Evolutionary conservation across 2,888 invertebrate species (phyloP).

Genomic region (Aphrophora alni): DNA sequence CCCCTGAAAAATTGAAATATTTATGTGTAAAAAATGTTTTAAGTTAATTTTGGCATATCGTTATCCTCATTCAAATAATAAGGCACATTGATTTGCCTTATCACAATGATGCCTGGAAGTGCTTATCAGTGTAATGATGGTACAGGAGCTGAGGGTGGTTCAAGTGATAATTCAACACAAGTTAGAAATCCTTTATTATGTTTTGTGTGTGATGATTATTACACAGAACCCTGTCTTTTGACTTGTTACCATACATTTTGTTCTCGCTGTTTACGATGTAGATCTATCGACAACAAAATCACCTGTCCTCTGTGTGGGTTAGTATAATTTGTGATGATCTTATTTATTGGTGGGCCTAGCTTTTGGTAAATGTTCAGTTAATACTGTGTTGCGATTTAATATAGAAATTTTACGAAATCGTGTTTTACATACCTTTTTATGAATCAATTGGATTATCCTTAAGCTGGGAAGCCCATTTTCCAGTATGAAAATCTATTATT

Average conservation of each 20-base stretch:
- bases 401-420: too few relatives aligned
- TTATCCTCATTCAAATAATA: background rate
- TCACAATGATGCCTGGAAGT: slow-evolving; percentile 31
- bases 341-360: too few relatives aligned
- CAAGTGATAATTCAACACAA: slow-evolving; percentile 36
- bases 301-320: slow-evolving; percentile 73
- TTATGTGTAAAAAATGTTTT: background rate
- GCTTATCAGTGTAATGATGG: slow-evolving; percentile 31
- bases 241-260: slow-evolving; percentile 76
- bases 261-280: slow-evolving; percentile 67
- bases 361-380: too few relatives aligned
- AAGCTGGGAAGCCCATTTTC: too few relatives aligned
- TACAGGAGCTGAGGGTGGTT: slow-evolving; percentile 22
- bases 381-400: too few relatives aligned
- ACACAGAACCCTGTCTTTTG: slow-evolving; percentile 70
- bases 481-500: too few relatives aligned
- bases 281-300: slow-evolving; percentile 67
- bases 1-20: background rate
- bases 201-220: slow-evolving; percentile 71
- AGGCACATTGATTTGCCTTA: background rate
- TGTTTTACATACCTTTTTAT: too few relatives aligned
- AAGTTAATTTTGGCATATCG: background rate
- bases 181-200: slow-evolving; percentile 67
- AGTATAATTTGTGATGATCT: slow-evolving; percentile 47
- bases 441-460: too few relatives aligned